Conservation (phyloP, 1,140 invertebrate genomes). For the Popillia japonica region DNA sequence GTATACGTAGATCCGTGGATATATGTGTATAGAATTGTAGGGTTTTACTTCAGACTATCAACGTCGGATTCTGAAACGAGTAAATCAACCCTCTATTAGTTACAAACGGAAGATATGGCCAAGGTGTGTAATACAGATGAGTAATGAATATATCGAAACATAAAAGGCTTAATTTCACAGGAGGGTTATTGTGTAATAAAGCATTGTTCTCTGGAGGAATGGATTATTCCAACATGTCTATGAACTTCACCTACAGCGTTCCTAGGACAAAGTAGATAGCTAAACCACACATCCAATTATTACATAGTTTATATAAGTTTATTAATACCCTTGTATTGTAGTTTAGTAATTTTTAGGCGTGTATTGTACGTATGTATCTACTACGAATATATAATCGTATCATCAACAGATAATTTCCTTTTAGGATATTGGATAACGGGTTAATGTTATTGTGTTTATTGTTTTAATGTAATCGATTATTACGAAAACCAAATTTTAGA, state of each 20-base stretch:
- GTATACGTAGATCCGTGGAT: background rate
- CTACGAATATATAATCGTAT: background rate
- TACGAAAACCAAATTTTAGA: no score
- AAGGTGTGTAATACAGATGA: slow-evolving; percentile 48
- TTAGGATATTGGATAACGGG: background rate
- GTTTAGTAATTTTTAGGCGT: slow-evolving; percentile 10
- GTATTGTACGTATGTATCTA: background rate
- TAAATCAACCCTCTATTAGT: slow-evolving; percentile 41
- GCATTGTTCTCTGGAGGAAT: slow-evolving; percentile 60
- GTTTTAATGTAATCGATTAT: no score
- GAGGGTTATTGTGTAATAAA: slow-evolving; percentile 60
- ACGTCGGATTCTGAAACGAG: slow-evolving; percentile 17
- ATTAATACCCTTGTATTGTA: slow-evolving; percentile 31
- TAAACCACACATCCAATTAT: slow-evolving; percentile 33
- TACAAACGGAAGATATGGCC: slow-evolving; percentile 35
- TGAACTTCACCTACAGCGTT: slow-evolving; percentile 21
- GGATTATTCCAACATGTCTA: slow-evolving; percentile 51
- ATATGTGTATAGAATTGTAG: background rate
- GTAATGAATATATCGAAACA: slow-evolving; percentile 58
- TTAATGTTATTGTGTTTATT: background rate
- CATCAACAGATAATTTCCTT: background rate
- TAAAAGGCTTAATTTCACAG: slow-evolving; percentile 59
- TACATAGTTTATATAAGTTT: slow-evolving; percentile 27
- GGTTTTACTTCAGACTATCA: slow-evolving; percentile 8
- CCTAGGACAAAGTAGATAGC: slow-evolving; percentile 37